Conservation (phyloP, 2,113 vertebrate species). For the Amphiprion percula region DNA sequence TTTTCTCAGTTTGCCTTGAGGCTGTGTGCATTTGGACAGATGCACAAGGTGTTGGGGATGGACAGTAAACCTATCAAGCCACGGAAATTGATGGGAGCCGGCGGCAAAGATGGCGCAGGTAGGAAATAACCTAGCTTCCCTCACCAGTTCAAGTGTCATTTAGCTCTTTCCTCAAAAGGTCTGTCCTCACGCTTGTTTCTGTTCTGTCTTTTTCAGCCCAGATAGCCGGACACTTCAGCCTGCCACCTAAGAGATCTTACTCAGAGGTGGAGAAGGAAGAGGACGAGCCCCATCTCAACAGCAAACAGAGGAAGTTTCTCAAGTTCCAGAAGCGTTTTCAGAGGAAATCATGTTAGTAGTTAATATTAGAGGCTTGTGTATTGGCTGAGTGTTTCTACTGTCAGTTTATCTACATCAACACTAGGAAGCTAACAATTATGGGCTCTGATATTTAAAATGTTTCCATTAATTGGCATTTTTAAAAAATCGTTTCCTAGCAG, state of each 20-base stretch:
- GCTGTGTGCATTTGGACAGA: constrained; percentile 94
- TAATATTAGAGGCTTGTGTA: not conserved
- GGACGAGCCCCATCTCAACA: constrained; percentile 87
- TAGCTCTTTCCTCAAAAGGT: not conserved
- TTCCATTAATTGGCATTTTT: no score
- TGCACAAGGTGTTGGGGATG: constrained; percentile 96
- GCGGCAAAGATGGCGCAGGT: constrained; percentile 73
- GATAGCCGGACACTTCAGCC: constrained; percentile 82
- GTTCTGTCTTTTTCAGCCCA: constrained; percentile 78
- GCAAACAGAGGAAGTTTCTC: constrained; percentile 89
- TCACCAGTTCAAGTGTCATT: not conserved
- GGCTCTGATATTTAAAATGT: no score
- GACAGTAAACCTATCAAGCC: constrained; percentile 89
- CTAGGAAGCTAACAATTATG: no score
- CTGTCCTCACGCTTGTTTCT: not conserved
- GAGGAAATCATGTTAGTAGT: constrained; percentile 73
- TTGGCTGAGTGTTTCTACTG: not conserved
- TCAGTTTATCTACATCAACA: not conserved
- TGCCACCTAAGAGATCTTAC: constrained; percentile 88
- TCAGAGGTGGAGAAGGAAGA: constrained; percentile 85
- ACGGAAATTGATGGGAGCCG: constrained; percentile 85
- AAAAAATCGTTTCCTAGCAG: no score
- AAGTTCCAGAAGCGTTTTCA: constrained; percentile 90
- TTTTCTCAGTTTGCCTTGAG: constrained; percentile 90
- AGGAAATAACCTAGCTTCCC: not conserved